Base-by-base conservation (phyloP, 2,888 invertebrate genomes). In the Operophtera brumata region DNA sequence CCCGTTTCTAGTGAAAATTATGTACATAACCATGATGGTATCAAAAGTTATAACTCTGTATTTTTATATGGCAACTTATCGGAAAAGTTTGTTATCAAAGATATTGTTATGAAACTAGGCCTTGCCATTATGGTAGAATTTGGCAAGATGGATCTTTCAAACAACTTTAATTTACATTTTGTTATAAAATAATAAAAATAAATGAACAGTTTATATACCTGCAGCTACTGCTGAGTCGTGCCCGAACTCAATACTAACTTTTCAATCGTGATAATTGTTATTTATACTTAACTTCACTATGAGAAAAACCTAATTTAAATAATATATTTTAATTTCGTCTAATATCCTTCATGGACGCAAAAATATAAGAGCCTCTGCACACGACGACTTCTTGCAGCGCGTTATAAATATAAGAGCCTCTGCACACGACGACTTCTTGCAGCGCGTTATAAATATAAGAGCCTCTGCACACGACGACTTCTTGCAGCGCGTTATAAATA, bases 301-400 rank as follows among this genome's bases (percentile, higher is more conserved):
- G 9, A 13, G 14, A 46, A 46, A 46, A 46, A 46, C 37, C 8
- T 36, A 46, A 46, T 46, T 46, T 37, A 10, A 46, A 46, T 34
- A 34, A 11, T 2, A 11, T 34, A 34, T 11, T 34, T 11, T 0
- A 5, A 34, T 11, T 2, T 11, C n/a, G 11, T 11, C 11, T 34
- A n/a, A 34, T 11, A 11, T 11, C 2, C 34, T n/a, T 11, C 11
- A 30, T 9, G 30, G 7, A 30, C 8, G 30, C 20, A 20, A 20
- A 20, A 20, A 2, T 20, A 8, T 9, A 30, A 30, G 9, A 30
- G 8, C 2, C 30, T 8, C 2, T 30, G 10, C 8, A 30, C 8
- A 30, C 10, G 30, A 30, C 10, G 6, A 30, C 10, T 30, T 30
- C 8, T 20, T 20, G 20, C 20, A 20, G 20, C 20, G 30, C 30